Evolutionary conservation across 2,888 invertebrate genomes (phyloP).

Genomic region (Lithodes maja): DNA sequence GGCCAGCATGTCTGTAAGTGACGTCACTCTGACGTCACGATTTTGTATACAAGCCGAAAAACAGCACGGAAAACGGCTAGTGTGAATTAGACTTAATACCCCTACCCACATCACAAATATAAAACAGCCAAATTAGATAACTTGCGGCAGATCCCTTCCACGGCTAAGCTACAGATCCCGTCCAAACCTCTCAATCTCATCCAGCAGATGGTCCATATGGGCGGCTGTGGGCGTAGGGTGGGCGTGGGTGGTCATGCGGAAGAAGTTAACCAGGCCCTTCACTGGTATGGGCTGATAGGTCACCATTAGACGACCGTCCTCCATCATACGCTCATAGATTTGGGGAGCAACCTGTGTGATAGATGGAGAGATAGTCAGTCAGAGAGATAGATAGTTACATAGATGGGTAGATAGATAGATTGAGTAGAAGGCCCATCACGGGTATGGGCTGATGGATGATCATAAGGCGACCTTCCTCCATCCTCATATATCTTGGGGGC

Average conservation of each 20-base stretch:
- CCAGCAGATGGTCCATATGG: constrained; percentile 81
- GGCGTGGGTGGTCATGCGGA: constrained; percentile 84
- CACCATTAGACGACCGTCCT: constrained; percentile 82
- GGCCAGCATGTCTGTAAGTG: too few species aligned
- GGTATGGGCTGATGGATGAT: constrained; percentile 83
- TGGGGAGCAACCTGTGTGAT: constrained; percentile 77
- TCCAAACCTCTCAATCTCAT: constrained; percentile 81
- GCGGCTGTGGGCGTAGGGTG: constrained; percentile 84
- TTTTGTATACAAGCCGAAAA: too few species aligned
- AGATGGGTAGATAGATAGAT: neutral
- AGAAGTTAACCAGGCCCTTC: constrained; percentile 83
- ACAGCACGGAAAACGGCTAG: too few species aligned
- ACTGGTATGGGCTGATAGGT: constrained; percentile 83
- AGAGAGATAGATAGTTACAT: neutral
- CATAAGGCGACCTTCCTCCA: constrained; percentile 81
- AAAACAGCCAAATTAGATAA: too few species aligned
- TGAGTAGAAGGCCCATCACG: constrained; percentile 76
- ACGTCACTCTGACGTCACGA: too few species aligned
- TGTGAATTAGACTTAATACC: too few species aligned
- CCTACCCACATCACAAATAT: too few species aligned
- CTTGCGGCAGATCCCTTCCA: too few species aligned
- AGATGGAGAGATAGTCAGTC: neutral
- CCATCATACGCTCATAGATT: constrained; percentile 83
- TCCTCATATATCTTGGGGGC: constrained; percentile 84
- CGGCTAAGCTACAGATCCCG: constrained; percentile 73